Evolutionary conservation across 2,113 vertebrate genomes (phyloP), one percentile per base, ranked within the genome.

Genomic region (Pterocles gutturalis): DNA sequence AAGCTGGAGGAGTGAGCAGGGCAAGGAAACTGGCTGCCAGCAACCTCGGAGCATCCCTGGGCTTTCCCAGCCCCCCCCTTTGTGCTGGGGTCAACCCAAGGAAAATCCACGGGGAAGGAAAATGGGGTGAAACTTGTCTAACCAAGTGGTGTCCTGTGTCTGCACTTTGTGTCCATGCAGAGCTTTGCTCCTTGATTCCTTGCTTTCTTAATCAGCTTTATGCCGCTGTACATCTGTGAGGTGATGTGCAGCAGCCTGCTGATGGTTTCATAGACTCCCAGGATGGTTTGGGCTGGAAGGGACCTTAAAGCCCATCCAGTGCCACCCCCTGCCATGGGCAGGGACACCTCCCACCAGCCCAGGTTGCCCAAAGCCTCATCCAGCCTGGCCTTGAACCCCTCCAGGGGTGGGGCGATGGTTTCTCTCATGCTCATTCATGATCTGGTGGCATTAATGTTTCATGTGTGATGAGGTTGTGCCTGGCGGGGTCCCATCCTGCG

Each of bases 101-200:
- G 7, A 9, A 51, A 67, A 77, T 3, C 65, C 34, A 4, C 0
- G 0, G 41, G 36, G 75, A 13, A 33, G 51, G n/a, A 24, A 19
- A 18, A 8, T 1, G 51, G 80, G 72, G 24, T 36, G 83, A 58
- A 33, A 17, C n/a, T 14, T 2, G 14, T 51, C 60, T 25, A 28
- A 60, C 14, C 31, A 34, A 48, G 57, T 7, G 20, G 17, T 17
- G 79, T 14, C 14, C 48, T 36, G 19, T 10, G 6, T 5, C 21
- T 70, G 60, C 16, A 0, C 43, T 20, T 49, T 7, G 43, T 18
- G 71, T 34, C 66, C 58, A 5, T 66, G 45, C 66, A 7, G 51
- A 57, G 57, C 36, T 87, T 49, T 25, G 6, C 22, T 33, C 51
- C 46, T 6, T 26, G 16, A 5, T 17, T 54, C 61, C 46, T 67